Evolutionary conservation across 2,797 vertebrate species (phyloP).

Genomic region (Silurus lanzhouensis): DNA sequence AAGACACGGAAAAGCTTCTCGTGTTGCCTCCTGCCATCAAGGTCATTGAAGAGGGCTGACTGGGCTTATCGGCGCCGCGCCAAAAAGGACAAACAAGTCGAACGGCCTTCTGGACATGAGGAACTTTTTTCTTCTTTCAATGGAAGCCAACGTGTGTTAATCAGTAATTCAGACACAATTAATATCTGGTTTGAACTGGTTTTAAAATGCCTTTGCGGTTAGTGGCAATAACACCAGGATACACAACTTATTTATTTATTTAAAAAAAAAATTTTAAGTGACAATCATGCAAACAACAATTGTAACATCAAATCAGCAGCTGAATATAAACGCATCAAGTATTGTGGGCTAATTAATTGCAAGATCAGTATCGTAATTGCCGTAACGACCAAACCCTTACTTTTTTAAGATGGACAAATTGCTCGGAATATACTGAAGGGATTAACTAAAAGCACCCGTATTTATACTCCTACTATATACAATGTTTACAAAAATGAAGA

Average conservation of each 20-base stretch:
- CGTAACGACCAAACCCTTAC: background rate
- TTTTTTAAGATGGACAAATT: background rate
- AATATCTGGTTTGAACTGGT: background rate
- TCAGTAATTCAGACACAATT: background rate
- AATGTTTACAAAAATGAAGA: no score
- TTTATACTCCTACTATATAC: background rate
- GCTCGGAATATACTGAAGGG: no score
- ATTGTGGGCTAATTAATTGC: background rate
- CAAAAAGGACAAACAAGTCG: slow-evolving; percentile 9
- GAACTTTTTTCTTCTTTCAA: background rate
- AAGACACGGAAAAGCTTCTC: slow-evolving; percentile 27
- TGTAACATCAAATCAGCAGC: background rate
- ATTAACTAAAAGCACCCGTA: no score
- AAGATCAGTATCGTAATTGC: background rate
- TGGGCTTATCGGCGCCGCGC: slow-evolving; percentile 21
- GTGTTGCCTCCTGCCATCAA: slow-evolving; percentile 39
- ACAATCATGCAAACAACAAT: background rate
- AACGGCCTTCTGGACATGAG: background rate
- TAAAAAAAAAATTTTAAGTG: no score
- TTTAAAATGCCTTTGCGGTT: background rate
- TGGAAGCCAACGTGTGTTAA: background rate
- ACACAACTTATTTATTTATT: no score
- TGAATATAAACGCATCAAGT: background rate
- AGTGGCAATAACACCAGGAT: no score
- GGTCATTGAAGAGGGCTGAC: slow-evolving; percentile 13